phyloP scores from a whole-genome alignment of 2,113 vertebrate genomes.

The Mirza zaza region DNA sequence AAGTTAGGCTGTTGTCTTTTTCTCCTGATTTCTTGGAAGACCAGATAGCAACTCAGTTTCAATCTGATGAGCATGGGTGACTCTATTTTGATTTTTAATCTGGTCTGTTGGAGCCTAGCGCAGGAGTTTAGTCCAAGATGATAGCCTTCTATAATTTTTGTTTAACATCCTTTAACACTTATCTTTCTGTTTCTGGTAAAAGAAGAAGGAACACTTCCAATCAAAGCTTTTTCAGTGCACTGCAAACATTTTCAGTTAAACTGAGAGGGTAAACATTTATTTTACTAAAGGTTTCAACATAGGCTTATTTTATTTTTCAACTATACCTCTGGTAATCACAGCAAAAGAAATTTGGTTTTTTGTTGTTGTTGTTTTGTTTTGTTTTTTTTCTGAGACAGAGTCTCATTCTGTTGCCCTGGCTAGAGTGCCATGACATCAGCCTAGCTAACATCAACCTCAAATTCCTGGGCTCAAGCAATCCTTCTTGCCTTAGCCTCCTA shows the following conservation, averaged over 20 bases:
- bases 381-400: too few relatives aligned
- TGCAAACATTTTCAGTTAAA: background rate
- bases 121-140: background rate
- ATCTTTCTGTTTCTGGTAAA: background rate
- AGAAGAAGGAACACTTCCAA: background rate
- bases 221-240: background rate
- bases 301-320: conserved; percentile 16
- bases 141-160: background rate
- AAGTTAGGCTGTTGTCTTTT: background rate
- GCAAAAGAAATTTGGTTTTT: background rate
- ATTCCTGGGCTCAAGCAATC: too few relatives aligned
- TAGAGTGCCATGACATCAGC: too few relatives aligned
- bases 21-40: background rate
- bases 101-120: background rate
- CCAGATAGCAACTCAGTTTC: background rate
- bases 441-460: too few relatives aligned
- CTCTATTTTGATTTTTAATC: background rate
- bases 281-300: background rate
- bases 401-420: too few relatives aligned
- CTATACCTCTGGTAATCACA: background rate
- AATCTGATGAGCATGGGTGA: background rate
- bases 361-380: too few relatives aligned
- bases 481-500: too few relatives aligned
- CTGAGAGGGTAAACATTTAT: background rate
- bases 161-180: background rate